These are phyloP conservation scores for Dicrostonyx torquatus DNA, from an alignment of 2,797 vertebrate species.

Conservation along the genomic window DNA sequence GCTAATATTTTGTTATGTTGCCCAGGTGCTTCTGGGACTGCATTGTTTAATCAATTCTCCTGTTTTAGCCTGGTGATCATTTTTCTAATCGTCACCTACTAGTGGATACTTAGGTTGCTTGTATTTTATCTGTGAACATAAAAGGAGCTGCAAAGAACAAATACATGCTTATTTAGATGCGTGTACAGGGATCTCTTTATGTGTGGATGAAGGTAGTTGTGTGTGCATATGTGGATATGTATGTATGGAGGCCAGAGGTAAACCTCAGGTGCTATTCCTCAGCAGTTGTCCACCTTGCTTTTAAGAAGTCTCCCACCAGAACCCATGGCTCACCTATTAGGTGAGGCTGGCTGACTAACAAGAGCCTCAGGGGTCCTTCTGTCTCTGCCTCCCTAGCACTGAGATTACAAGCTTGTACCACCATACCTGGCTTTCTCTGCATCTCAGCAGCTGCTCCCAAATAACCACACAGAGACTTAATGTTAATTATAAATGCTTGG, in stretches of 20 bases:
- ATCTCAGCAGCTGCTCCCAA: background rate
- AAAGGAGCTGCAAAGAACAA: conserved; percentile 24
- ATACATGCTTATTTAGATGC: background rate
- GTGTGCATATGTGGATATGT: background rate
- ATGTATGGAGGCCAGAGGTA: background rate
- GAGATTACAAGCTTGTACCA: background rate
- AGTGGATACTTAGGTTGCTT: conserved; percentile 29
- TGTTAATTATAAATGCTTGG: background rate
- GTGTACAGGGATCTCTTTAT: background rate
- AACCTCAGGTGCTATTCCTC: background rate
- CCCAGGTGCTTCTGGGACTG: background rate
- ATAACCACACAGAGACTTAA: background rate
- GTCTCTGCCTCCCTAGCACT: background rate
- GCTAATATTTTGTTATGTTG: background rate
- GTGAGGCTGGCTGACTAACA: background rate
- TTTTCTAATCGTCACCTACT: background rate
- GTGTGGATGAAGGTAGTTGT: background rate
- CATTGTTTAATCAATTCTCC: background rate
- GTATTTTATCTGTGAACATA: conserved; percentile 47
- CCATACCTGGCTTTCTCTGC: background rate
- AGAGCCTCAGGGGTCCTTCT: background rate
- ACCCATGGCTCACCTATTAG: background rate
- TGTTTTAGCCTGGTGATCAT: background rate
- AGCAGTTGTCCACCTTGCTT: background rate
- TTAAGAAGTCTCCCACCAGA: background rate